Percentiles rank a stretch among this genome's conserved stretches.
These are phyloP conservation scores for Heloderma charlesbogerti DNA, from an alignment of 2,113 vertebrate genomes.

Conservation along the genomic window DNA sequence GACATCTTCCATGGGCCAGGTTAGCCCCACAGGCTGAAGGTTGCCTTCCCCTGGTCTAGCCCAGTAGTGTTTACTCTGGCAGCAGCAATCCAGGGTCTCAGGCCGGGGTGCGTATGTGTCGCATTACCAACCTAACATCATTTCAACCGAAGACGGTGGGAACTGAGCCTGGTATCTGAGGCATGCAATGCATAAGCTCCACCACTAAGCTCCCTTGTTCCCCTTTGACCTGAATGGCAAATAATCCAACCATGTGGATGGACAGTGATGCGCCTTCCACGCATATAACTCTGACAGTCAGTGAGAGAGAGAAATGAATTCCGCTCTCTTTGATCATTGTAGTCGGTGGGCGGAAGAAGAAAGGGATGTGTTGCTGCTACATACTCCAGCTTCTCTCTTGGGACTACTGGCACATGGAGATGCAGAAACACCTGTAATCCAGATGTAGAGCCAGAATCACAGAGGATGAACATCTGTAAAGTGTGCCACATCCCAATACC, in stretches of 20 bases:
- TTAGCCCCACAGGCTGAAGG: too few relatives aligned
- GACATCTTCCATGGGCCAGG: too few relatives aligned
- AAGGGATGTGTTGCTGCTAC: neutral
- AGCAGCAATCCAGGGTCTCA: neutral
- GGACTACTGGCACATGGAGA: constrained; percentile 28
- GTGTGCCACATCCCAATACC: constrained; percentile 48
- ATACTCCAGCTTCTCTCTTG: neutral
- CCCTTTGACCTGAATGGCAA: fast-evolving
- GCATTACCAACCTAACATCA: neutral
- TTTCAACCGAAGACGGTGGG: neutral
- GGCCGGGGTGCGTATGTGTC: neutral
- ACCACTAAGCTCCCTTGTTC: neutral
- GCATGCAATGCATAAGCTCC: neutral
- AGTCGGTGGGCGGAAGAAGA: neutral
- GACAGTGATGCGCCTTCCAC: neutral
- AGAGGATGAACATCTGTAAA: constrained; percentile 57
- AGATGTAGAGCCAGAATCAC: constrained; percentile 65
- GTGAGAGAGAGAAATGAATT: fast-evolving
- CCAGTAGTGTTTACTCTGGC: neutral
- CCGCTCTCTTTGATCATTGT: neutral
- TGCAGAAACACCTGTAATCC: constrained; percentile 63
- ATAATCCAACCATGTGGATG: neutral
- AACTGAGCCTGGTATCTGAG: neutral
- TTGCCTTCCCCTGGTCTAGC: too few relatives aligned
- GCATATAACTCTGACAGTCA: neutral